Evolutionary conservation across 2,888 invertebrate genomes (phyloP).

Genomic region (Hyposoter didymator): DNA sequence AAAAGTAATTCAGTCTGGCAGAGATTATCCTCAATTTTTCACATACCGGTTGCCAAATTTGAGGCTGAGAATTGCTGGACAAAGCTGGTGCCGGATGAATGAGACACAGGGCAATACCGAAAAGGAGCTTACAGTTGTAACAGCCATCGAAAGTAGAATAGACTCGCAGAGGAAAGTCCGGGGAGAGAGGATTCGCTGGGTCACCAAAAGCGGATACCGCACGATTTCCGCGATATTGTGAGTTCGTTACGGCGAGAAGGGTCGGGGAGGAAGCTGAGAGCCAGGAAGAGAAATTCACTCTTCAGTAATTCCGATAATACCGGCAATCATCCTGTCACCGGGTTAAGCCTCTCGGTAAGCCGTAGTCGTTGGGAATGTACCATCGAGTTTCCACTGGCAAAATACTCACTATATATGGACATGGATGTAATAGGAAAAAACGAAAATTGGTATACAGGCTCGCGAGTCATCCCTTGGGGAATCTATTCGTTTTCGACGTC

Average conservation of each 20-base stretch:
- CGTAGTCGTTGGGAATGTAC: slow-evolving; percentile 65
- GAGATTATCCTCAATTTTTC: neutral
- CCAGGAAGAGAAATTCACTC: slow-evolving; percentile 76
- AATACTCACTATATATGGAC: slow-evolving; percentile 29
- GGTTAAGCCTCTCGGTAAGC: slow-evolving; percentile 78
- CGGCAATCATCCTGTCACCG: slow-evolving; percentile 82
- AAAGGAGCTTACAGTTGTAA: slow-evolving; percentile 33
- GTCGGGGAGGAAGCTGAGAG: slow-evolving; percentile 27
- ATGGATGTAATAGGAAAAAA: slow-evolving; percentile 28
- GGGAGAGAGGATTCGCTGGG: slow-evolving; percentile 49
- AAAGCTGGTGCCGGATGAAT: slow-evolving; percentile 18
- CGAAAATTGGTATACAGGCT: slow-evolving; percentile 65
- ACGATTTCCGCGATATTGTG: slow-evolving; percentile 77
- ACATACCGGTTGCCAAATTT: neutral
- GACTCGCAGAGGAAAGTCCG: slow-evolving; percentile 28
- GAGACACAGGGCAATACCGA: neutral
- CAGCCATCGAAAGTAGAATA: slow-evolving; percentile 32
- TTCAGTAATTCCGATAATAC: slow-evolving; percentile 81
- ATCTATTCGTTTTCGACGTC: slow-evolving; percentile 79
- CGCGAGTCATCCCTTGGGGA: slow-evolving; percentile 79
- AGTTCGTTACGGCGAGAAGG: slow-evolving; percentile 75
- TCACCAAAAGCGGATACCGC: slow-evolving; percentile 66
- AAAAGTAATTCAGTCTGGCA: neutral
- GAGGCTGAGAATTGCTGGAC: neutral
- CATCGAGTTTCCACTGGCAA: slow-evolving; percentile 51